These are phyloP conservation scores for Lagopus muta DNA, from an alignment of 2,113 vertebrate species.

Conservation along the genomic window DNA sequence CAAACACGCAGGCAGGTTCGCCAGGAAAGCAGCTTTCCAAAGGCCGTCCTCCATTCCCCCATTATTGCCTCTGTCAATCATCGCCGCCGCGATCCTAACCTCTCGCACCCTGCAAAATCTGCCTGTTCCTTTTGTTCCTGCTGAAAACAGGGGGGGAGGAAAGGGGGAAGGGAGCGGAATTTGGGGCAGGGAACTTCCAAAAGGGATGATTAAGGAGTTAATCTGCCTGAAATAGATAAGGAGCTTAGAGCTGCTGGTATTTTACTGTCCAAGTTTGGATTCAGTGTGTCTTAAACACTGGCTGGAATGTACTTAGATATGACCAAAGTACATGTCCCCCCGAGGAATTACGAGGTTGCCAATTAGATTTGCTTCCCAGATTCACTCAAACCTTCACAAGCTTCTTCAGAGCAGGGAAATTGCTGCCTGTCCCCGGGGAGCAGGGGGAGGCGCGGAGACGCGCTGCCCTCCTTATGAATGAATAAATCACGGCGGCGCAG, in stretches of 20 bases:
- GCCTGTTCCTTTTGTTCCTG: conserved; percentile 41
- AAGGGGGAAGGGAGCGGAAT: neutral
- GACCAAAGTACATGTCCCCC: conserved; percentile 51
- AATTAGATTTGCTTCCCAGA: conserved; percentile 78
- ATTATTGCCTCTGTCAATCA: conserved; percentile 46
- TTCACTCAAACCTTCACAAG: conserved; percentile 72
- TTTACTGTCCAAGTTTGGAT: conserved; percentile 67
- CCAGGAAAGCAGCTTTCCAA: conserved; percentile 26
- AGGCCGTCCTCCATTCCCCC: neutral
- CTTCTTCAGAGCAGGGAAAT: conserved; percentile 73
- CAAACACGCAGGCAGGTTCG: conserved; percentile 18
- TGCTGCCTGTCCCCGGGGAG: conserved; percentile 59
- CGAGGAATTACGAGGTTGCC: conserved; percentile 72
- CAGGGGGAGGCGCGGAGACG: neutral
- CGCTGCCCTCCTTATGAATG: neutral
- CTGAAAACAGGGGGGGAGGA: neutral
- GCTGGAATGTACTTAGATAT: conserved; percentile 66
- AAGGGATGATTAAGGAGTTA: conserved; percentile 63
- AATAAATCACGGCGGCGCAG: neutral
- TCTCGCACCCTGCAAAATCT: neutral
- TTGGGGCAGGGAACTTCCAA: conserved; percentile 65
- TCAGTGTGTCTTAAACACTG: conserved; percentile 66
- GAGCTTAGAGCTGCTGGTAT: conserved; percentile 72
- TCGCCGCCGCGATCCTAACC: neutral
- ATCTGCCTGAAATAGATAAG: conserved; percentile 56